These are phyloP conservation scores for Amphipoea oculea DNA, from an alignment of 2,888 invertebrate genomes.

Conservation along the genomic window DNA sequence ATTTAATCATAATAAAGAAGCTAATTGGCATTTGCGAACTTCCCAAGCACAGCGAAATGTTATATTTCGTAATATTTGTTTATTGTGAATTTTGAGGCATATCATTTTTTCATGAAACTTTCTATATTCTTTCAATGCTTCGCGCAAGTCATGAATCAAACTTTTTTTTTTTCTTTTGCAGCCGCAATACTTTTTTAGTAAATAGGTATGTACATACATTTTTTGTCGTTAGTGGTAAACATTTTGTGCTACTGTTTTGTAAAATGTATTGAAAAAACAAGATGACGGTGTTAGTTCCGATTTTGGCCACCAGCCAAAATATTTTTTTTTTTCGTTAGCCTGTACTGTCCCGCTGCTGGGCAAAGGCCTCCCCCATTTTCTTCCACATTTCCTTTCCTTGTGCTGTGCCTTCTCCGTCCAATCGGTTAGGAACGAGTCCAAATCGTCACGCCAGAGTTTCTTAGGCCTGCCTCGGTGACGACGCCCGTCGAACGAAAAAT, in stretches of 20 bases:
- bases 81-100: neutral
- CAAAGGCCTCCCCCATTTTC: too few relatives aligned
- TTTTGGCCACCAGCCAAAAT: neutral
- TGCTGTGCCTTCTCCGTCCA: too few relatives aligned
- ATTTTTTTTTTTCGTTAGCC: too few relatives aligned
- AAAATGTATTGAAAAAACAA: neutral
- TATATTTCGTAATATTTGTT: neutral
- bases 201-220: too few relatives aligned
- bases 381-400: too few relatives aligned
- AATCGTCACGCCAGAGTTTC: too few relatives aligned
- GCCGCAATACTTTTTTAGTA: neutral
- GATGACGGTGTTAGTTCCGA: neutral
- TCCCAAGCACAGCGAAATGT: neutral
- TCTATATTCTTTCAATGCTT: neutral
- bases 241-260: neutral
- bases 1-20: neutral
- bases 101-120: neutral
- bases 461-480: too few relatives aligned
- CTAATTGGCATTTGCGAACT: constrained; percentile 1
- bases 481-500: too few relatives aligned
- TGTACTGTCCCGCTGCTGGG: too few relatives aligned
- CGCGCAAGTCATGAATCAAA: neutral
- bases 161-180: neutral
- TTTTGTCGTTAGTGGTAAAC: too few relatives aligned
- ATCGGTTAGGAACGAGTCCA: too few relatives aligned